Conservation (phyloP, 2,888 invertebrate species). For the Nephrotoma flavescens region DNA sequence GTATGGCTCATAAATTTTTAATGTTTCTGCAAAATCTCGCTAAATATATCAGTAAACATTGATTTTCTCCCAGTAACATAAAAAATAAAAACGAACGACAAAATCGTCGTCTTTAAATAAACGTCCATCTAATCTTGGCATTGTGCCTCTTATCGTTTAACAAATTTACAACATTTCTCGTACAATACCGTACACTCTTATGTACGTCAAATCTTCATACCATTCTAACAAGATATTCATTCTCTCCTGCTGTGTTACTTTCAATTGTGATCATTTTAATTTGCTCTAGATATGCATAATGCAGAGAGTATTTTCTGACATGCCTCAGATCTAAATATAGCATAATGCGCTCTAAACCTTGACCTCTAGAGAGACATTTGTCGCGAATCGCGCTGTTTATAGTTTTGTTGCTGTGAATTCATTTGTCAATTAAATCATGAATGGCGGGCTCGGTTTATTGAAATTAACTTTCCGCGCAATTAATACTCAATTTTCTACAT, state of each 20-base stretch:
- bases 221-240: neutral
- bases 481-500: too few species aligned
- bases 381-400: neutral
- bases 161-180: neutral
- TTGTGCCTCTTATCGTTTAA: neutral
- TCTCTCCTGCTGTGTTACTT: neutral
- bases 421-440: neutral
- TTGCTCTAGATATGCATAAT: neutral
- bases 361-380: neutral
- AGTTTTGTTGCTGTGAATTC: neutral
- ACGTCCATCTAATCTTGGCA: neutral
- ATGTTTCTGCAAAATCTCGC: neutral
- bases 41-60: neutral
- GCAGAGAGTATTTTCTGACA: neutral
- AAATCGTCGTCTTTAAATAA: neutral
- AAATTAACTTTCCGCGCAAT: neutral
- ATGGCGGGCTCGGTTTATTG: neutral
- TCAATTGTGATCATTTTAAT: neutral
- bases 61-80: neutral
- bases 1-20: neutral
- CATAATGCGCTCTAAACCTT: neutral
- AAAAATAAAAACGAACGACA: neutral
- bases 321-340: neutral
- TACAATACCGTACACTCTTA: neutral
- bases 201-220: neutral